These are phyloP conservation scores for Dorcus parallelipipedus DNA, from an alignment of 2,888 invertebrate genomes.

Conservation along the genomic window DNA sequence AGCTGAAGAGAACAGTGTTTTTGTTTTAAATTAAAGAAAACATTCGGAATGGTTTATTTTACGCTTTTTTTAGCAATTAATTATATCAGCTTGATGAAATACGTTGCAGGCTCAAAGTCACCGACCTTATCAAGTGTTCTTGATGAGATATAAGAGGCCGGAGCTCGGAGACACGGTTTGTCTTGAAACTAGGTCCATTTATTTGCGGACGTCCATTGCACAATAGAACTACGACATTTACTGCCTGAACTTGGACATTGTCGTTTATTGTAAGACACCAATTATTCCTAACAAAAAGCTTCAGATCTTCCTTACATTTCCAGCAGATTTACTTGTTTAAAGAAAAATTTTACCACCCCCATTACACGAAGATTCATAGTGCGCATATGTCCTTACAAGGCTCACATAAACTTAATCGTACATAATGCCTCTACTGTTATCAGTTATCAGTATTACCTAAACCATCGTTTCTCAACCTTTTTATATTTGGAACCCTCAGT, in stretches of 20 bases:
- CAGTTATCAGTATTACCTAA: too few relatives aligned
- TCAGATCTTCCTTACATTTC: not conserved
- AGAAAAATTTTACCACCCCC: not conserved
- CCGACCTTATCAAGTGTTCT: conserved; percentile 10
- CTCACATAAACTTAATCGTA: too few relatives aligned
- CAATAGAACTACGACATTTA: conserved; percentile 14
- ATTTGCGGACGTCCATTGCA: conserved; percentile 16
- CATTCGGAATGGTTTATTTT: conserved; percentile 12
- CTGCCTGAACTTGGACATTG: conserved; percentile 11
- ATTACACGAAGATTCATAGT: not conserved
- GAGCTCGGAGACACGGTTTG: conserved; percentile 5
- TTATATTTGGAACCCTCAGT: too few relatives aligned
- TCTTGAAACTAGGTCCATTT: conserved; percentile 16
- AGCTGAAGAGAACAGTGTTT: too few relatives aligned
- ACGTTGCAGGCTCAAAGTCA: conserved; percentile 8
- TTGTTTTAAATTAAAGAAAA: conserved; percentile 7
- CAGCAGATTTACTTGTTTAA: not conserved
- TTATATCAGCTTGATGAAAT: conserved; percentile 14
- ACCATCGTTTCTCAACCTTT: too few relatives aligned
- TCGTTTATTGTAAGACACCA: conserved; percentile 14
- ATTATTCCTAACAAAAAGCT: conserved; percentile 8
- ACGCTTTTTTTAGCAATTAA: conserved; percentile 5
- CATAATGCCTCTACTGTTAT: too few relatives aligned
- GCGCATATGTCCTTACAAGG: too few relatives aligned
- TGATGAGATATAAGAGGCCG: conserved; percentile 3